These are phyloP conservation scores for Gryllus longicercus DNA, from an alignment of 2,888 invertebrate genomes.

Conservation along the genomic window DNA sequence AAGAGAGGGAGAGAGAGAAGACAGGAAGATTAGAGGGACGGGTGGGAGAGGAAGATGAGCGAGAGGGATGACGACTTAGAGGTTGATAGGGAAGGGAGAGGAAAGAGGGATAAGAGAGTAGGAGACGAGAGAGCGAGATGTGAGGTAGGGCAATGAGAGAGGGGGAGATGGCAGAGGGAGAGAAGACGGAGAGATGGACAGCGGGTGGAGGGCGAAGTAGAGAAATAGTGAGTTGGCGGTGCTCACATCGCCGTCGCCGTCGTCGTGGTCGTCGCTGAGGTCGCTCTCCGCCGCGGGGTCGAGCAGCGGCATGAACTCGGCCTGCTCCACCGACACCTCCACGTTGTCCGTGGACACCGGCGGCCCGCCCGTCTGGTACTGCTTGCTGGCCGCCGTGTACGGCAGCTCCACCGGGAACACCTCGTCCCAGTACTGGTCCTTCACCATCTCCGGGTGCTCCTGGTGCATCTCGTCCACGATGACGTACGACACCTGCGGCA, in stretches of 20 bases:
- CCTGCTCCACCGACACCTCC: slow-evolving; percentile 37
- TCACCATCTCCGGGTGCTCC: slow-evolving; percentile 46
- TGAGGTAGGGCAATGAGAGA: background rate
- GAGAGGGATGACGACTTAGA: no score
- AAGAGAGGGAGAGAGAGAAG: no score
- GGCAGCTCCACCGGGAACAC: slow-evolving; percentile 46
- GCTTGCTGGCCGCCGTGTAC: slow-evolving; percentile 50
- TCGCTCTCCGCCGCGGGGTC: slow-evolving; percentile 26
- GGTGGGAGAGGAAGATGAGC: no score
- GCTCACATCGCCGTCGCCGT: slow-evolving; percentile 33
- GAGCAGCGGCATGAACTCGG: slow-evolving; percentile 38
- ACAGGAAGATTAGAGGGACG: no score
- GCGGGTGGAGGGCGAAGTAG: background rate
- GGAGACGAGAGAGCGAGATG: background rate
- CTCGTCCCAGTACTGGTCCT: slow-evolving; percentile 49
- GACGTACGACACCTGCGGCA: slow-evolving; percentile 46
- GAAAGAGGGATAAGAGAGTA: background rate
- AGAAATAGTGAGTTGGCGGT: background rate
- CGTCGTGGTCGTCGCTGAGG: slow-evolving; percentile 29
- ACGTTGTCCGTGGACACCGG: slow-evolving; percentile 46
- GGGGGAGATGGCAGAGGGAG: background rate
- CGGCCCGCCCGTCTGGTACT: slow-evolving; percentile 49
- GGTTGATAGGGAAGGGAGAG: no score
- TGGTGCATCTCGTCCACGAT: slow-evolving; percentile 50
- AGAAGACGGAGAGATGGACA: background rate